Base-by-base conservation (phyloP, 2,888 invertebrate species). In the Drosophila ezoana region DNA sequence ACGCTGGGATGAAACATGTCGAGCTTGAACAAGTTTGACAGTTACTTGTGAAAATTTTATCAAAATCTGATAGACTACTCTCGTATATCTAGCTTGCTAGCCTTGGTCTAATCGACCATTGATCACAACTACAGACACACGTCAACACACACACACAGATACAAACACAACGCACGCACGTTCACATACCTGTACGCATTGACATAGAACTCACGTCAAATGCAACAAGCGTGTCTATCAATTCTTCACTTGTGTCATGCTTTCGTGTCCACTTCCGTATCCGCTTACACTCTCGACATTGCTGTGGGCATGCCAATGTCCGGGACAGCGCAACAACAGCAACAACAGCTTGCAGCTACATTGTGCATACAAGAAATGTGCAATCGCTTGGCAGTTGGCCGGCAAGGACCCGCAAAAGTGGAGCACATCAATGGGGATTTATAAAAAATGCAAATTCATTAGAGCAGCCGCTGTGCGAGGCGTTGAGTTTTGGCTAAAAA, bases 371-470 rank as follows among this genome's bases (percentile, higher is more conserved):
- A 61, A 60, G 66, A 75, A 78, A 69, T 45, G 72, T 78, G 66
- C 84, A 77, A 71, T 83, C 64, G 57, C 58, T 61, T 79, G 82
- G 48, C 79, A 57, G 75, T 51, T 74, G 58, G 53, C 49, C 59
- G 65, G 63, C 80, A 56, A 70, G 65, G 52, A 53, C 40, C 59
- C 53, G 23, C 65, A 70, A 72, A 83, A 83, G 66, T 83, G 65
- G 83, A 72, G 72, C 83, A 84, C 83, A 87, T 89, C 83, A 87
- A 87, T 83, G 81, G 83, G 83, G 83, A 83, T 84, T 83, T 87
- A 89, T 83, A 89, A 83, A 83, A 83, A 83, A 83, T 89, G 83
- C 89, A 83, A 87, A 83, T 83, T 83, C 89, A 89, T 83, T 83
- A 83, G 87, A 89, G 62, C 72, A 60, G 74, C 72, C 76, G 66